Conservation (phyloP, 2,113 vertebrate genomes). For the Donacobius atricapilla region DNA sequence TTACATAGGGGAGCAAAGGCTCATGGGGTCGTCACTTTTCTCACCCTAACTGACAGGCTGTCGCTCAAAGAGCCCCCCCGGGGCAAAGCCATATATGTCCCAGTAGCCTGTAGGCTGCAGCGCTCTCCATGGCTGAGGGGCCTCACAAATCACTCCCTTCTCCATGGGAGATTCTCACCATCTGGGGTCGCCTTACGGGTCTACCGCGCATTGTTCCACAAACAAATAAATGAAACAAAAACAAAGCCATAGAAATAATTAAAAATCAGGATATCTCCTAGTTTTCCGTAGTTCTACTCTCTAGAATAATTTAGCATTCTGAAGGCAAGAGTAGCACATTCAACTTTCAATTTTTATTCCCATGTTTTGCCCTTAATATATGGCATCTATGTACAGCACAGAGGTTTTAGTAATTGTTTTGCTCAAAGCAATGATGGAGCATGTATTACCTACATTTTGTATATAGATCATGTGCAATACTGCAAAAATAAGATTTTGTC, state of each 20-base stretch:
- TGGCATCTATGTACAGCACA: neutral
- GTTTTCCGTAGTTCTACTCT: neutral
- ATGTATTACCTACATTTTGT: neutral
- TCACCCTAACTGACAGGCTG: too few species aligned
- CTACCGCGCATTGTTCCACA: neutral
- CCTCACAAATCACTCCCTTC: too few species aligned
- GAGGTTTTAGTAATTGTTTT: neutral
- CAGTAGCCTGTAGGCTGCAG: too few species aligned
- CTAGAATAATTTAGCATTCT: neutral
- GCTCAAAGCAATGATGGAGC: neutral
- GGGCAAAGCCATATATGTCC: too few species aligned
- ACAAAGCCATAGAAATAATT: neutral
- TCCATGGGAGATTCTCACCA: too few species aligned
- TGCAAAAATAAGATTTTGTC: neutral
- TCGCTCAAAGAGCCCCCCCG: too few species aligned
- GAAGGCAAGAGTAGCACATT: neutral
- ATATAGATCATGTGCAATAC: rapidly evolving
- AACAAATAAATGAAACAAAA: neutral
- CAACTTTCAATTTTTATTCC: neutral
- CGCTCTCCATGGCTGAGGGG: too few species aligned
- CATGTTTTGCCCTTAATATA: neutral
- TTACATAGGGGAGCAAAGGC: too few species aligned
- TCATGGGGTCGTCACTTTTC: too few species aligned
- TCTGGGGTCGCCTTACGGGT: too few species aligned
- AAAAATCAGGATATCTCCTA: neutral